A percentile compares a stretch with the other conserved stretches of the same genome.
These are phyloP conservation scores for Oplegnathus fasciatus DNA, from an alignment of 2,113 vertebrate species.

Conservation along the genomic window DNA sequence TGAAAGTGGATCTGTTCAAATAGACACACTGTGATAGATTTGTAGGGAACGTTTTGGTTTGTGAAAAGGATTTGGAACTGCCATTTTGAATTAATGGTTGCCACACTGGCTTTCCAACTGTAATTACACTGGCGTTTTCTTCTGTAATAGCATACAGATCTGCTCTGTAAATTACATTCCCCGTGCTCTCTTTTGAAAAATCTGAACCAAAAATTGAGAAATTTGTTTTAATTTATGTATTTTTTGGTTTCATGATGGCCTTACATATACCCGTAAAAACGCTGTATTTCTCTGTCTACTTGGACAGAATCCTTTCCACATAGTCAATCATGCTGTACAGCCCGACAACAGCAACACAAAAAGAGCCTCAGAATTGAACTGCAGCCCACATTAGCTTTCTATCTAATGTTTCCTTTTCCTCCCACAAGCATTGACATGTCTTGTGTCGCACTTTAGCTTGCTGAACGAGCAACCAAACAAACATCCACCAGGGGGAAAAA, in stretches of 20 bases:
- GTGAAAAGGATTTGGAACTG: not conserved
- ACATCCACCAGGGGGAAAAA: not conserved
- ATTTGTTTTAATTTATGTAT: not conserved
- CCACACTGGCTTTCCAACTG: not conserved
- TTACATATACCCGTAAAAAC: not conserved
- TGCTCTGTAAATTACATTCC: not conserved
- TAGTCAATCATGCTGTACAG: not conserved
- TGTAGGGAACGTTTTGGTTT: slow-evolving; percentile 7
- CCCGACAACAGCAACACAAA: not conserved
- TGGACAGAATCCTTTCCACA: not conserved
- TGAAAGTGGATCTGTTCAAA: slow-evolving; percentile 16
- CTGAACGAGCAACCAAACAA: not conserved
- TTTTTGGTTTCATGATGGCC: not conserved
- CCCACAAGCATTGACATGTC: not conserved
- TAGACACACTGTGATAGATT: not conserved
- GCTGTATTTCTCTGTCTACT: not conserved
- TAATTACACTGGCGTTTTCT: not conserved
- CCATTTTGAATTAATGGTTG: not conserved
- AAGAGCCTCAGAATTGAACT: not conserved
- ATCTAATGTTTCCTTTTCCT: not conserved
- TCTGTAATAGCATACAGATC: not conserved
- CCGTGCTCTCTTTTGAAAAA: not conserved
- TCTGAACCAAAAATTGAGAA: not conserved
- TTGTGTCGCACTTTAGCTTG: not conserved
- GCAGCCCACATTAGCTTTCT: not conserved